Base-by-base conservation (phyloP, 1,140 invertebrate genomes). In the Maniola jurtina region DNA sequence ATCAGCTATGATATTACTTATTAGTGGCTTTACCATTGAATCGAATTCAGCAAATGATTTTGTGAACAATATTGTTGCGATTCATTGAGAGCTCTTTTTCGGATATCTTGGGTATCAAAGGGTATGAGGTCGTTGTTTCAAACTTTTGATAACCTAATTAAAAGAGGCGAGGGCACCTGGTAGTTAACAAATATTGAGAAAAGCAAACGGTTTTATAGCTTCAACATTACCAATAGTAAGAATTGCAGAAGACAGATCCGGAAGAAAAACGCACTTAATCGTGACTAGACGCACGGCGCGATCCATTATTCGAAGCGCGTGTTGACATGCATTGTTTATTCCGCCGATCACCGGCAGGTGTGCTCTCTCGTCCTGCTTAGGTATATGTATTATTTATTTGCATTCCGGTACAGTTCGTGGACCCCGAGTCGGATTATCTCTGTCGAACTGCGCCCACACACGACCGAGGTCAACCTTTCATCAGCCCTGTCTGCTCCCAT, bases 361-460 rank as follows among this genome's bases (percentile, higher is more conserved):
- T 81, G 75, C 77, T 70, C 71, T 79, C 69, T 80, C 78, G 78
- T 85, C 86, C 81, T 85, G 81, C 81, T 85, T 81, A 83, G 42
- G 42, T 45, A 45, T 83, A 68, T 76, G 76, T 73, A 82, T 83
- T 82, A 89, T 89, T 86, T 87, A 85, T 87, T 89, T 86, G 81
- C 86, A 84, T 86, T 84, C 84, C 82, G 72, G 74, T 78, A 71
- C 76, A 84, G 83, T 86, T 86, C 82, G 79, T 84, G 79, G 76
- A 86, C 81, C 81, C 74, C 76, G 70, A 73, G 54, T 75, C 67
- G 68, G 76, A 80, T 83, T 84, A 81, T 81, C 76, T 63, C 64
- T 84, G 76, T 85, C 80, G 76, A 77, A 70, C 64, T 63, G 64
- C 77, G 77, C 81, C 78, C 76, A 85, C 81, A 71, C 74, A 59